A percentile compares a stretch with the other conserved stretches of the same genome.
Evolutionary conservation across 1,140 invertebrate genomes (phyloP).

Genomic region (Lepidurus apus): DNA sequence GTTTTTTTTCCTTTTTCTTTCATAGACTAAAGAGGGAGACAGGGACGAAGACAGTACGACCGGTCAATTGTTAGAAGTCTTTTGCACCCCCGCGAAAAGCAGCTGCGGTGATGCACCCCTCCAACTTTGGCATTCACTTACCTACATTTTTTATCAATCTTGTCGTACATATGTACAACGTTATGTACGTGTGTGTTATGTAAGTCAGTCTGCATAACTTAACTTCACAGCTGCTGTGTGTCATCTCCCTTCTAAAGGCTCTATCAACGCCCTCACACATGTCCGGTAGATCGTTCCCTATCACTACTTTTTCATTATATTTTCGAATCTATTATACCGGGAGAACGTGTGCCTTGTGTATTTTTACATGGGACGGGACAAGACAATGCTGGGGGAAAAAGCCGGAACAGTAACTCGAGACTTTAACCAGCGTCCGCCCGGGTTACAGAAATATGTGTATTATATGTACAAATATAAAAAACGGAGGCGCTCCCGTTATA

Average conservation of each 20-base stretch:
- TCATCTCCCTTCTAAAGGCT: constrained; percentile 12
- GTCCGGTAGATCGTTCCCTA: neutral
- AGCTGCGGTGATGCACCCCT: neutral
- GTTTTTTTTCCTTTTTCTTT: too few species aligned
- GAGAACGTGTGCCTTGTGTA: neutral
- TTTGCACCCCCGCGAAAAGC: neutral
- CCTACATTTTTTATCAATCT: neutral
- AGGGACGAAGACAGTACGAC: neutral
- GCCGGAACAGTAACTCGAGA: constrained; percentile 1
- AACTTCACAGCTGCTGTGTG: constrained; percentile 17
- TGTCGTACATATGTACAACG: neutral
- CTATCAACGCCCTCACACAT: constrained; percentile 14
- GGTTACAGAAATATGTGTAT: neutral
- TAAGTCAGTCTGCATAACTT: constrained; percentile 11
- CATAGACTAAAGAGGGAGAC: too few species aligned
- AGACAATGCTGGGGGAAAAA: neutral
- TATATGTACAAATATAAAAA: neutral
- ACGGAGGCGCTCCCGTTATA: too few species aligned
- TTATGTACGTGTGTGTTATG: neutral
- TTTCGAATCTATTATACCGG: neutral
- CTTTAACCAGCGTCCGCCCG: neutral
- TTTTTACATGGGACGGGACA: neutral
- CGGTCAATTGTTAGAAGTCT: neutral
- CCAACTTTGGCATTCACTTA: neutral
- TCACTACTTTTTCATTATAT: constrained; percentile 3